Evolutionary conservation across 2,888 invertebrate species (phyloP), one percentile per base, ranked within the genome.

Genomic region (Melanargia galathea): DNA sequence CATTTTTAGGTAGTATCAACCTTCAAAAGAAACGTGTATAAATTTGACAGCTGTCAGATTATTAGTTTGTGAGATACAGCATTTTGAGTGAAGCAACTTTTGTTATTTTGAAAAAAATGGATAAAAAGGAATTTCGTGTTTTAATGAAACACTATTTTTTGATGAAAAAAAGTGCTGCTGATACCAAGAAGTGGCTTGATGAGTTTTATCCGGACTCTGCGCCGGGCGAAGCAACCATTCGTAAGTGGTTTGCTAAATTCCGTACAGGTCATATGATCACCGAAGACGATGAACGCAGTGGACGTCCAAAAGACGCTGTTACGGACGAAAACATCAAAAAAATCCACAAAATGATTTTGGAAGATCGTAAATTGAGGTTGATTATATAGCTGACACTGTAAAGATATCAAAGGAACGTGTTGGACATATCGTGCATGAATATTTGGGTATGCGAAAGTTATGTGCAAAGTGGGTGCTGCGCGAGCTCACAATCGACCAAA

Each of bases 101-200:
- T 45, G 45, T 45, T 45, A 45, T 7, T 45, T 45, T 45, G 45
- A 45, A 45, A 45, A 16, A 45, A 45, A 16, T 26, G 45, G 18
- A 16, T 26, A 16, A 45, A 43, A 2, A 43, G 43, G 43, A 43
- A 43, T 43, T 43, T 43, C 43, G 43, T 43, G 43, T 43, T 11
- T 43, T 43, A 43, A 43, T 43, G n/a, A 43, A 43, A n/a, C 43
- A 43, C n/a, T 43, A n/a, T n/a, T 43, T 43, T 43, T 1, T 43
- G 43, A n/a, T n/a, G 18, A 35, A 1, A 45, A 52, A 59, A 56
- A 62, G 57, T 55, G 57, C 56, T 56, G 33, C 49, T 56, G 38
- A 56, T 56, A 16, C 54, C 33, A 58, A 63, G 24, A 10, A 8
- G 40, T 63, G 63, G 45, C 63, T 58, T 63, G 30, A 63, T 60